Evolutionary conservation across 2,113 vertebrate genomes (phyloP), one percentile per base, ranked within the genome.

Genomic region (Mixornis gularis): DNA sequence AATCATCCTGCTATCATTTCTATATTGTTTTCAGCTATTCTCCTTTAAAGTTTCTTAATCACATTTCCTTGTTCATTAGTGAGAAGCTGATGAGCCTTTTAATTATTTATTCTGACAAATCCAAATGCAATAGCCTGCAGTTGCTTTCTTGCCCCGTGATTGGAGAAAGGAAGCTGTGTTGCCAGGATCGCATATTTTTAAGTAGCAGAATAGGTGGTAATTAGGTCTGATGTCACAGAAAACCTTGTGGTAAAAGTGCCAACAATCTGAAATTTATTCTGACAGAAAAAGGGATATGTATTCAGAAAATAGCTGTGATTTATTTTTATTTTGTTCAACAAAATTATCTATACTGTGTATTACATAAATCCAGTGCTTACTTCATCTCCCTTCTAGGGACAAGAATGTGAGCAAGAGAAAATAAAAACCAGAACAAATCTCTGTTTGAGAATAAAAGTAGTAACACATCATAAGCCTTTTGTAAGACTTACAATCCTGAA

Each of bases 1-100:
- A 94, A 88, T 93, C 86, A 90, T 89, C 44, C 69, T 71, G 76
- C 93, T 83, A 81, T 95, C 65, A 93, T 86, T 95, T 93, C 92
- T 84, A 34, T 66, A 89, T 94, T 93, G 76, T 95, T 79, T 95
- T 93, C 72, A 80, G 52, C 36, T 76, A 70, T 88, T 86, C 62
- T 83, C 22, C 84, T 80, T 86, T 78, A 68, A 93, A 93, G 69
- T 94, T 94, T 87, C 60, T 94, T 94, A 95, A 95, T 95, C 88
- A 95, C 62, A 92, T 95, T 95, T 95, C 60, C 86, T 90, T 95
- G 88, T 95, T 94, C 88, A 92, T 94, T 93, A 90, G 77, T 4
- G 19, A 89, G 65, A 92, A 76, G 65, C 36, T 93, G 88, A 92
- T 89, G 90, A 94, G 83, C 10, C 58, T 84, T 87, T 86, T 94